Evolutionary conservation across 2,888 invertebrate genomes (phyloP), one percentile per base, ranked within the genome.

Genomic region (Cheilosia grossa): DNA sequence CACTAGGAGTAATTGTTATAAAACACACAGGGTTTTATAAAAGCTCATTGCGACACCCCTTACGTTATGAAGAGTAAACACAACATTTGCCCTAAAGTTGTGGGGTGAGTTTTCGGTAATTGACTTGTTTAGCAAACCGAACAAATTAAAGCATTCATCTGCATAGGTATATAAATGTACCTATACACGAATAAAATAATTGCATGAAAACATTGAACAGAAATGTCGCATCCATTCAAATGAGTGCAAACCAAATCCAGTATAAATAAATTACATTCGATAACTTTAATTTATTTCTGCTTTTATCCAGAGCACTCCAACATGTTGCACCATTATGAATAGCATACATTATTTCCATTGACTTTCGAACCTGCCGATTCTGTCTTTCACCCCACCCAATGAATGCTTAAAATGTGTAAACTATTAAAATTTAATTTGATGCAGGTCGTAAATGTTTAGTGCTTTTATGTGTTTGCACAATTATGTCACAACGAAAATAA

Each of bases 271-370:
- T 4, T 37, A 37, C 44, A 44, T 47, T 47, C 47, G 47, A 47
- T 47, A 19, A 9, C 4, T 47, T 47, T 19, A 19, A 19, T 47
- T 47, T 47, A 17, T 47, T 47, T 56, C 10, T 19, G 9, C 58
- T 4, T 42, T 37, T 54, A 54, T 54, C 47, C 47, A 17, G 47
- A 33, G 30, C 17, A 17, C 33, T 17, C n/a, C 33, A 30, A 54
- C 15, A 53, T 27, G 15, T 17, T 2, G 13, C 21, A 19, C 3
- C 17, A 6, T 24, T 4, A 21, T 24, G n/a, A n/a, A 44, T 44
- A 15, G 15, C n/a, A 61, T 44, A 61, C 44, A 19, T 30, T 61
- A 19, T 47, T 47, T 7, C 7, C 33, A n/a, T 19, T 63, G 47
- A 33, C 59, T 3, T 63, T 17, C 2, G 6, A 19, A 63, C n/a